These are phyloP conservation scores for Neelides folsomi DNA, from an alignment of 2,888 invertebrate genomes.

Conservation along the genomic window DNA sequence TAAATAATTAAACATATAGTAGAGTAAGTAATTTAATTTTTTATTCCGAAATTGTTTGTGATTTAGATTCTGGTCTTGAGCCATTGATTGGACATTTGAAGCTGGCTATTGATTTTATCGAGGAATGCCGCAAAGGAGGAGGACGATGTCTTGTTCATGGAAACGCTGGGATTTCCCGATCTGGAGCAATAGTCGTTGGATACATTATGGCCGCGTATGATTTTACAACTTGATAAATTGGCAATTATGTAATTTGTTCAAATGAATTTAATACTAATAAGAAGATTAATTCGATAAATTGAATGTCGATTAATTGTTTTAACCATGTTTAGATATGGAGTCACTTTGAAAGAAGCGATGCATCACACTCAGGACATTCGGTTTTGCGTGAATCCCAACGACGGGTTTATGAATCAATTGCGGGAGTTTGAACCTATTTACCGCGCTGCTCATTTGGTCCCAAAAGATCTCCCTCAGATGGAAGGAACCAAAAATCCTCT, in stretches of 20 bases:
- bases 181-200: slow-evolving; percentile 53
- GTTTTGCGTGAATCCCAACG: slow-evolving; percentile 53
- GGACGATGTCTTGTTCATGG: slow-evolving; percentile 55
- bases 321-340: slow-evolving; percentile 36
- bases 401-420: slow-evolving; percentile 51
- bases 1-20: no score
- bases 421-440: slow-evolving; percentile 55
- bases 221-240: no score
- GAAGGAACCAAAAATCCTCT: no score
- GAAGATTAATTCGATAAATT: no score
- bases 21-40: no score
- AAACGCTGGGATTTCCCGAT: slow-evolving; percentile 54
- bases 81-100: slow-evolving; percentile 42
- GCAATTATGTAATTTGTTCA: no score
- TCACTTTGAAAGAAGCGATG: slow-evolving; percentile 40
- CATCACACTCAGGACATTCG: slow-evolving; percentile 48
- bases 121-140: slow-evolving; percentile 45
- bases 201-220: slow-evolving; percentile 56
- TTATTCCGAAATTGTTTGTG: no score
- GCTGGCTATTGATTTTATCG: slow-evolving; percentile 48
- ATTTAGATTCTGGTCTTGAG: slow-evolving; percentile 13
- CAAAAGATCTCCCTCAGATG: no score
- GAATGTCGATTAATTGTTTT: background rate
- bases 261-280: no score
- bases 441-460: slow-evolving; percentile 38